Evolutionary conservation across 1,140 invertebrate species (phyloP), one percentile per base, ranked within the genome.

Genomic region (Gonioctena quinquepunctata): DNA sequence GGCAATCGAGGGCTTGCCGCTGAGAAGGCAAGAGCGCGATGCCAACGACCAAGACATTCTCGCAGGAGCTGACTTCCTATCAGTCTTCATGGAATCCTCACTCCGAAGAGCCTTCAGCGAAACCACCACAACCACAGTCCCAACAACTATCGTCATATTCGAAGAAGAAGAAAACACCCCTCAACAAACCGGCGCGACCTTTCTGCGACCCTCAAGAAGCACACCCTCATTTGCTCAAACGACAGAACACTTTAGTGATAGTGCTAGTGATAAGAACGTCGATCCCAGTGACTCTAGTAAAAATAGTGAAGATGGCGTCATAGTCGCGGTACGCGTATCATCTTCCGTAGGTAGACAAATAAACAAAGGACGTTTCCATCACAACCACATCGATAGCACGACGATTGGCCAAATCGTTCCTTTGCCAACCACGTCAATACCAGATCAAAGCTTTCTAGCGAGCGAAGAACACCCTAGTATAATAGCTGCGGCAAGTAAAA

Each of bases 11-110:
- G 76, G 78, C 78, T 74, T 81, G 75, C 79, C 80, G 52, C 62
- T 75, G 25, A 71, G 56, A 16, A 65, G 75, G 70, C 75, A 68
- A 74, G 73, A 79, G 76, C 79, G 78, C 79, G 76, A 80, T 77
- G 72, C 80, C 71, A 83, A 83, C 76, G 85, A 87, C 72, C 84
- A 83, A 78, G 87, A 87, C 70, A 83, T 88, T 48, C 76, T 88
- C 13, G 85, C 86, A 23, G 87, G 88, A 56, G 85, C 84, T 2
- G 87, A 88, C 71, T 89, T 89, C 69, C 82, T 88, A 0, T 87
- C 86, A 4, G 84, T 89, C 0, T 85, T 88, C 62, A 86, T 89
- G 72, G 75, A 75, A 26, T 70, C 76, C 78, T 84, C 62, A 79
- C 79, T 67, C 75, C 82, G 56, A 62, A 80, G 54, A 79, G 80